These are phyloP conservation scores for Chloroclystis v-ata DNA, from an alignment of 2,888 invertebrate species.

Conservation along the genomic window DNA sequence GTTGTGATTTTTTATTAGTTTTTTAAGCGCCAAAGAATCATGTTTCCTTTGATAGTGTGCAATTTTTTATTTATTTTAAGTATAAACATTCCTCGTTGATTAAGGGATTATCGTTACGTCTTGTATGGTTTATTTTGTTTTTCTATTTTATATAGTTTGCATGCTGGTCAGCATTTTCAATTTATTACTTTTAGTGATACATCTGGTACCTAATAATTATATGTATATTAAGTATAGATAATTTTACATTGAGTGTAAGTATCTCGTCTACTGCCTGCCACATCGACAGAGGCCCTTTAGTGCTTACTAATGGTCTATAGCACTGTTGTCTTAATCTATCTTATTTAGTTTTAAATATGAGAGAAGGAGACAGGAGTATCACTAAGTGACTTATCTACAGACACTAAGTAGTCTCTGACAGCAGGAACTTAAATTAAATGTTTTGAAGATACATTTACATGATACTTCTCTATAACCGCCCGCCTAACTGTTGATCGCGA, in stretches of 20 bases:
- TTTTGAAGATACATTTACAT: slow-evolving; percentile 46
- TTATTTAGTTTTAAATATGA: no score
- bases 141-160: slow-evolving; percentile 47
- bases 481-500: slow-evolving; percentile 14
- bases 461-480: no score
- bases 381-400: no score
- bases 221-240: background rate
- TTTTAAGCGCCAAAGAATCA: slow-evolving; percentile 68
- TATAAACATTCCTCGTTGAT: slow-evolving; percentile 45
- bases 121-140: slow-evolving; percentile 40
- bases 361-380: no score
- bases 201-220: background rate
- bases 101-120: slow-evolving; percentile 46
- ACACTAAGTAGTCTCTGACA: no score
- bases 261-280: no score
- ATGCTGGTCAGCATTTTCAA: slow-evolving; percentile 51
- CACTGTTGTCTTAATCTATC: no score
- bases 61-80: slow-evolving; percentile 47
- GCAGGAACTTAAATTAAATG: slow-evolving; percentile 30
- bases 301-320: no score
- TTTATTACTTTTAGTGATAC: slow-evolving; percentile 12
- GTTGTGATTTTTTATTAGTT: slow-evolving; percentile 61
- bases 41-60: slow-evolving; percentile 60
- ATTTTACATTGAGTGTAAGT: slow-evolving; percentile 23
- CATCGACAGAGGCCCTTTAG: no score